Percentiles rank a stretch among this genome's conserved stretches.
phyloP scores from a whole-genome alignment of 2,888 invertebrate species.

The Cheilosia grossa region DNA sequence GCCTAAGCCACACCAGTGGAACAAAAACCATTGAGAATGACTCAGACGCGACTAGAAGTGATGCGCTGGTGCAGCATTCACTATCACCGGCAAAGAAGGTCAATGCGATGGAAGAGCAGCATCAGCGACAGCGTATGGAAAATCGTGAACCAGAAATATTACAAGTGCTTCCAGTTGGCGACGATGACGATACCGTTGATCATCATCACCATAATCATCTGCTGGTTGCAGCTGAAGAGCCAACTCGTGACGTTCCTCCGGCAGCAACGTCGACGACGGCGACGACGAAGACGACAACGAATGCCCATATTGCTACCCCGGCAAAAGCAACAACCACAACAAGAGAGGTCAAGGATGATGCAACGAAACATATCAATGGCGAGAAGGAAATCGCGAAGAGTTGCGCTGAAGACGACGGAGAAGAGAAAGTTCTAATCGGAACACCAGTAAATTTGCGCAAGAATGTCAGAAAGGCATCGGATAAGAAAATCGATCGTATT shows the following conservation, averaged over 20 bases:
- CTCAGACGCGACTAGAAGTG: constrained; percentile 48
- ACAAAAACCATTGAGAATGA: constrained; percentile 44
- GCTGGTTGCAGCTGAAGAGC: constrained; percentile 30
- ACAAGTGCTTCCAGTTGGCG: constrained; percentile 77
- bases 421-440: constrained; percentile 82
- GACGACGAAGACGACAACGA: constrained; percentile 1
- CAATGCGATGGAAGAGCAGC: constrained; percentile 31
- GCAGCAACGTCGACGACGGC: constrained; percentile 3
- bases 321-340: constrained; percentile 23
- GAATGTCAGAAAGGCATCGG: constrained; percentile 79
- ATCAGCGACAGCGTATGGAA: constrained; percentile 20
- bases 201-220: constrained; percentile 33
- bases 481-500: constrained; percentile 54
- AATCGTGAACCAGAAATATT: constrained; percentile 75
- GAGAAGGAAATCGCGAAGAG: constrained; percentile 21
- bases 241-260: constrained; percentile 75
- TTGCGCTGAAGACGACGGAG: constrained; percentile 70
- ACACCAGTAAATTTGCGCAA: constrained; percentile 82
- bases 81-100: constrained; percentile 31
- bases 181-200: constrained; percentile 73
- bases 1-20: constrained; percentile 37
- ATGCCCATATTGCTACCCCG: constrained; percentile 18
- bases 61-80: constrained; percentile 16
- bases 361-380: constrained; percentile 13
- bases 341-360: constrained; percentile 41